Percentiles rank a stretch among this genome's conserved stretches.
Conservation (phyloP, 2,113 vertebrate genomes). For the Collichthys lucidus region DNA sequence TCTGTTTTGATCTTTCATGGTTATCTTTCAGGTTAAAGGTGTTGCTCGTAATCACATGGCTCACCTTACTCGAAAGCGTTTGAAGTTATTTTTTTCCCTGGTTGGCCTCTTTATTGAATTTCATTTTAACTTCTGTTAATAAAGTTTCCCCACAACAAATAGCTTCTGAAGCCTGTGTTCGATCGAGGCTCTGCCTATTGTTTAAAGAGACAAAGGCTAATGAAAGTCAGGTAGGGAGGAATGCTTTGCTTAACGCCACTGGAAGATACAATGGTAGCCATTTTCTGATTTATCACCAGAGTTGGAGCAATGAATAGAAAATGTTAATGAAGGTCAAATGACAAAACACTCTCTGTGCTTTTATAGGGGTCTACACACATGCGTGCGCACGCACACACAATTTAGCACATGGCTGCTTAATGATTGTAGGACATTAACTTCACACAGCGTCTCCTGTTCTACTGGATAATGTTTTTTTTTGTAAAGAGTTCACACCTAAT, state of each 20-base stretch:
- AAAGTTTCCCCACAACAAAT: conserved; percentile 42
- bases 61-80: conserved; percentile 19
- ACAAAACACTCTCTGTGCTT: conserved; percentile 60
- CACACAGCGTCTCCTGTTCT: conserved; percentile 51
- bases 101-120: conserved; percentile 29
- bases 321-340: conserved; percentile 81
- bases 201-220: conserved; percentile 69
- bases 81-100: conserved; percentile 29
- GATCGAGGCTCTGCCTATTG: conserved; percentile 53
- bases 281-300: conserved; percentile 74
- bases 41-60: conserved; percentile 28
- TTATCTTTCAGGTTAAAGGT: conserved; percentile 62
- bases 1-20: conserved; percentile 31
- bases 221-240: conserved; percentile 68
- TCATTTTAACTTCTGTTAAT: conserved; percentile 34
- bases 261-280: conserved; percentile 69
- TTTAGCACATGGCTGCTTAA: conserved; percentile 61
- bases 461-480: conserved; percentile 55
- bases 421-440: conserved; percentile 65
- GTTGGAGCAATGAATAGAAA: conserved; percentile 69
- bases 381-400: not conserved
- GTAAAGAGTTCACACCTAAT: conserved; percentile 70
- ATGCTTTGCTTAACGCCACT: conserved; percentile 36
- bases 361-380: conserved; percentile 57
- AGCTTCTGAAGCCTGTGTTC: conserved; percentile 45